Conservation (phyloP, 2,888 invertebrate genomes). For the Pherbina coryleti region DNA sequence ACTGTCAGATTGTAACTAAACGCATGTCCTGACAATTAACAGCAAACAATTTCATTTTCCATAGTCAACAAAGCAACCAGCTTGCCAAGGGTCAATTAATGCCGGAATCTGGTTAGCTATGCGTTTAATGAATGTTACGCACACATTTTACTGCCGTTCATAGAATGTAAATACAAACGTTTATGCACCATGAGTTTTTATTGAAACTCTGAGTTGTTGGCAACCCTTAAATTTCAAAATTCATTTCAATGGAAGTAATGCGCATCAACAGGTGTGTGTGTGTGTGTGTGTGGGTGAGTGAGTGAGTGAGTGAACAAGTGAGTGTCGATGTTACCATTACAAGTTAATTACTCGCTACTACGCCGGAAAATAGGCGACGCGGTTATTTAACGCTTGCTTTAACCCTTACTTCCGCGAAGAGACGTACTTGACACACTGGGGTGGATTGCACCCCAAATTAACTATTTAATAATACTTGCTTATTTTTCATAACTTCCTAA, state of each 20-base stretch:
- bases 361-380: background rate
- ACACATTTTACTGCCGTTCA: background rate
- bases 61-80: conserved; percentile 10
- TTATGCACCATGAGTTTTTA: background rate
- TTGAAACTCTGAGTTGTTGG: background rate
- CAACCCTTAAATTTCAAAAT: background rate
- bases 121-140: conserved; percentile 43
- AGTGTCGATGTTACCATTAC: background rate
- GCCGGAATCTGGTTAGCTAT: conserved; percentile 54
- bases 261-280: conserved; percentile 25
- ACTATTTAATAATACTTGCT: no score
- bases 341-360: background rate
- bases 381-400: background rate
- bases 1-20: conserved; percentile 52
- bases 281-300: background rate
- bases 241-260: background rate
- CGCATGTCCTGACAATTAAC: conserved; percentile 55
- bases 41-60: conserved; percentile 60
- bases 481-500: no score
- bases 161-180: no score
- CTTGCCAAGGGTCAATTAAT: conserved; percentile 56
- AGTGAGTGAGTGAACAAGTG: background rate
- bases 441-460: no score
- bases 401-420: no score
- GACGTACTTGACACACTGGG: no score